phyloP scores from a whole-genome alignment of 2,113 vertebrate genomes.

The Syngnathus floridae region DNA sequence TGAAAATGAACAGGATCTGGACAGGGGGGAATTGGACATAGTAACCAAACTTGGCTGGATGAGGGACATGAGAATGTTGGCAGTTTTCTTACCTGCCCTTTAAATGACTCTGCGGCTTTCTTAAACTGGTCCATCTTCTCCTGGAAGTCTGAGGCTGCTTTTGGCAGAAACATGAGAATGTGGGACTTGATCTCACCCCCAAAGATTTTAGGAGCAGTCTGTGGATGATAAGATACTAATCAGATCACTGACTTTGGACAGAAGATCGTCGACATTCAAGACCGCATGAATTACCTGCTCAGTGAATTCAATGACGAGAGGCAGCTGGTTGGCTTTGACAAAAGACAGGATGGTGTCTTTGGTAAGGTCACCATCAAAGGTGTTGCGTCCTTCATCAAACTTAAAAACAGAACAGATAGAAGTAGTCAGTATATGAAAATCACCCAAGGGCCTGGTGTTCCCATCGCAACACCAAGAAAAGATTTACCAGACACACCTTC shows the following conservation, averaged over 20 bases:
- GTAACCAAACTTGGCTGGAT: not conserved
- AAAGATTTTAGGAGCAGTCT: constrained; percentile 98
- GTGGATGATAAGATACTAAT: constrained; percentile 11
- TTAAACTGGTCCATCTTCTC: constrained; percentile 88
- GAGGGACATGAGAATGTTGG: not conserved
- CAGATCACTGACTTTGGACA: not conserved
- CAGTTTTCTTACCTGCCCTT: constrained; percentile 78
- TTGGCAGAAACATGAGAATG: constrained; percentile 91
- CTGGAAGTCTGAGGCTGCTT: constrained; percentile 80
- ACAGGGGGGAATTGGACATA: not conserved
- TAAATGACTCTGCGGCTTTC: constrained; percentile 83
- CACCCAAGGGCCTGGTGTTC: constrained; percentile 3
- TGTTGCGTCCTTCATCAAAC: constrained; percentile 94
- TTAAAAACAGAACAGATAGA: constrained; percentile 44
- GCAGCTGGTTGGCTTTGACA: constrained; percentile 89
- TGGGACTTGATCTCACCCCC: constrained; percentile 99
- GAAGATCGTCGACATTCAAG: not conserved
- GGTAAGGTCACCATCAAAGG: constrained; percentile 84
- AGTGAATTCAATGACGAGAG: constrained; percentile 96
- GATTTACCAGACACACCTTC: constrained; percentile 31
- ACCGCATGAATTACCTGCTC: constrained; percentile 78
- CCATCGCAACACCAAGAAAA: constrained; percentile 28
- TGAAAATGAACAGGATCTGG: constrained; percentile 98
- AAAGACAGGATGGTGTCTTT: constrained; percentile 84
- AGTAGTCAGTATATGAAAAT: constrained; percentile 3